Percentiles rank a stretch among this genome's conserved stretches.
Evolutionary conservation across 1,140 invertebrate genomes (phyloP).

Genomic region (Dreissena polymorpha): DNA sequence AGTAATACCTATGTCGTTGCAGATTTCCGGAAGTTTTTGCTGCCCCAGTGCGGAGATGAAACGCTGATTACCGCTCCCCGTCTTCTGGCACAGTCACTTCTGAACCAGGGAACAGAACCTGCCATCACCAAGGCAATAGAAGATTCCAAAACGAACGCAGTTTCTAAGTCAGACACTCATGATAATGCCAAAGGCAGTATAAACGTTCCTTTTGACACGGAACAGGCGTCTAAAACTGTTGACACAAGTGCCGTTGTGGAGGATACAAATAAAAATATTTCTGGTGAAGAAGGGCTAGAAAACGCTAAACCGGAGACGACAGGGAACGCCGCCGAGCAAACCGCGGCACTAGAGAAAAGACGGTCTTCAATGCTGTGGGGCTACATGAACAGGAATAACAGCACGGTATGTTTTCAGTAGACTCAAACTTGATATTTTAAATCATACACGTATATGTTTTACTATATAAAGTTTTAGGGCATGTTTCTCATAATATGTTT

Average conservation of each 20-base stretch:
- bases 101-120: background rate
- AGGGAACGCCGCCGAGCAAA: background rate
- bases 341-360: slow-evolving; percentile 2
- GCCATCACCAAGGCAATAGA: background rate
- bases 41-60: slow-evolving; percentile 38
- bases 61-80: slow-evolving; percentile 24
- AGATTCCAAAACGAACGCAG: slow-evolving; percentile 5
- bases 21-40: slow-evolving; percentile 43
- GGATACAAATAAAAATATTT: background rate
- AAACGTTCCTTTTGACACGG: background rate
- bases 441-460: no score
- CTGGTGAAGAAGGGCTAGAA: background rate
- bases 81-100: slow-evolving; percentile 6
- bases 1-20: background rate
- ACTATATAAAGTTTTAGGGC: no score
- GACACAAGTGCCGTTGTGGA: background rate
- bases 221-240: background rate
- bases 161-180: background rate
- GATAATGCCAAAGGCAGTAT: background rate
- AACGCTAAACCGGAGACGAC: background rate
- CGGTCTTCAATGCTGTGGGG: slow-evolving; percentile 31
- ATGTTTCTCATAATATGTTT: no score
- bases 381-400: background rate
- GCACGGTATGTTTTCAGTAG: background rate
- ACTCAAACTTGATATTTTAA: no score